phyloP scores from a whole-genome alignment of 2,888 invertebrate species.

The Leucophora obtusa region DNA sequence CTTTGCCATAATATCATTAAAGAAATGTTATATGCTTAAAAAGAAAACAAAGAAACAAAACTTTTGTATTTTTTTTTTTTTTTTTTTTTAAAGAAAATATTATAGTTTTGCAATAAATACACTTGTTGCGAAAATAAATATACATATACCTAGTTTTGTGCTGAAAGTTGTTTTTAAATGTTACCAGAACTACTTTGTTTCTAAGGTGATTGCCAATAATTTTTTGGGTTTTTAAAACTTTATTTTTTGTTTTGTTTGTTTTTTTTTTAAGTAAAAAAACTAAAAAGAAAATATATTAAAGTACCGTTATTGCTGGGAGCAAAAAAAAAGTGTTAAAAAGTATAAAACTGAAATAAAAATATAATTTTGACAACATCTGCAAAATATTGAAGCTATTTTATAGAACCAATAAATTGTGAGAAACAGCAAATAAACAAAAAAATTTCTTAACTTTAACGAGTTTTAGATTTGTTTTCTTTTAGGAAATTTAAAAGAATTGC shows the following conservation, averaged over 20 bases:
- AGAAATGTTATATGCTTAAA: neutral
- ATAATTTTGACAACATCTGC: slow-evolving; percentile 19
- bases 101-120: slow-evolving; percentile 18
- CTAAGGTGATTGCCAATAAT: slow-evolving; percentile 21
- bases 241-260: neutral
- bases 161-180: neutral
- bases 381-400: slow-evolving; percentile 26
- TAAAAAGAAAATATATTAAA: slow-evolving; percentile 32
- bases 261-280: neutral
- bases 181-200: slow-evolving; percentile 14
- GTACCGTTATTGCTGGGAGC: slow-evolving; percentile 18
- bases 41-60: neutral
- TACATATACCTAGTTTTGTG: neutral
- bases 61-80: slow-evolving; percentile 8
- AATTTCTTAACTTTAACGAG: slow-evolving; percentile 14
- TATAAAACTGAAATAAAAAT: slow-evolving; percentile 26
- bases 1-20: slow-evolving; percentile 43
- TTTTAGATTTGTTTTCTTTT: slow-evolving; percentile 2
- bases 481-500: neutral
- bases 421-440: neutral
- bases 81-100: neutral
- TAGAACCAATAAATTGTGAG: slow-evolving; percentile 14
- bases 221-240: neutral
- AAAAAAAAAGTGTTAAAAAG: slow-evolving; percentile 14
- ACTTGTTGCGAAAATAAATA: slow-evolving; percentile 30